These are phyloP conservation scores for Drosophila miranda DNA, from an alignment of 1,140 invertebrate genomes.

Conservation along the genomic window DNA sequence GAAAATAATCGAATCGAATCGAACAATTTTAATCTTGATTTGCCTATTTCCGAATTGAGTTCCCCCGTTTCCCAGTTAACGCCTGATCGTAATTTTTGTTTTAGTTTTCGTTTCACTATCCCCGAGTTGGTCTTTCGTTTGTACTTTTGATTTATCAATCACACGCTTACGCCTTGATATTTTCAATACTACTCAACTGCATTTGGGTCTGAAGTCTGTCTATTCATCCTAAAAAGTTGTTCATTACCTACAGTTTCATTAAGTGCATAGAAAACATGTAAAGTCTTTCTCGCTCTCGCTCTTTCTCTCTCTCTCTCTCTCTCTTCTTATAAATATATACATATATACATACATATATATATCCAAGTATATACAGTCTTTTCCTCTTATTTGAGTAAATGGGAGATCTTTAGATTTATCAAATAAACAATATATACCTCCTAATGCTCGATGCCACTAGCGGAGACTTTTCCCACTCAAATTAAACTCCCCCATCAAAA, in stretches of 20 bases:
- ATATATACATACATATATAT: conserved; percentile 20
- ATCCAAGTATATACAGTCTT: conserved; percentile 32
- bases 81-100: conserved; percentile 6
- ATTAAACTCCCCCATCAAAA: conserved; percentile 19
- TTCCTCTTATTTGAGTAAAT: conserved; percentile 9
- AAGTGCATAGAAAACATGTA: conserved; percentile 30
- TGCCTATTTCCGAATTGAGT: conserved; percentile 24
- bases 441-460: conserved; percentile 20
- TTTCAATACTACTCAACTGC: conserved; percentile 58
- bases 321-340: conserved; percentile 9
- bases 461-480: conserved; percentile 15
- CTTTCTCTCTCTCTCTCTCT: too few relatives aligned
- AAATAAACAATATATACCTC: neutral
- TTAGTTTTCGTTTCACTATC: conserved; percentile 15
- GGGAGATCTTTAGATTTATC: conserved; percentile 13
- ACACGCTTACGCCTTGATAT: conserved; percentile 70
- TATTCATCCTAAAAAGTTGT: conserved; percentile 49
- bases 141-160: conserved; percentile 31
- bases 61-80: conserved; percentile 8
- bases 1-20: conserved; percentile 9
- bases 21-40: conserved; percentile 25
- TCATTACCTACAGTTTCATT: conserved; percentile 35
- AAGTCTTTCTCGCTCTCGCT: conserved; percentile 25
- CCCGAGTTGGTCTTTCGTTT: conserved; percentile 29
- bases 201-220: conserved; percentile 62